Evolutionary conservation across 2,888 invertebrate genomes (phyloP), one percentile per base, ranked within the genome.

Genomic region (Thera britannica): DNA sequence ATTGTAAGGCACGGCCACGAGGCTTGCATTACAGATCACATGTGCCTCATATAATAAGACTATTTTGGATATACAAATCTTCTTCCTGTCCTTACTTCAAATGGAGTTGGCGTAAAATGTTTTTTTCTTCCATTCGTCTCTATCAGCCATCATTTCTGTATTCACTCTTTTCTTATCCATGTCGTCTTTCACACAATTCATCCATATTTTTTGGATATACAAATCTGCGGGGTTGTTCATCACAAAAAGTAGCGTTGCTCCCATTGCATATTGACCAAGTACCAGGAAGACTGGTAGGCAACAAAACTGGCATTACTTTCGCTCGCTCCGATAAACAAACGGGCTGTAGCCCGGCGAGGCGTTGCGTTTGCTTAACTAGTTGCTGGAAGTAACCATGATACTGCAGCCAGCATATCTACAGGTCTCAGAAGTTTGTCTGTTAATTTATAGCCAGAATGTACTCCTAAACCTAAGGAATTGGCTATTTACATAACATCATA

Each of bases 321-420:
- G 68, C 75, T 76, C 79, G 81, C 73, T 80, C 77, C 79, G 80
- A 71, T 83, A 79, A 77, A 75, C 79, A 78, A 75, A 77, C 79
- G 61, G 78, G 75, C 76, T 75, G 75, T 71, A 73, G 67, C 34
- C 70, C 75, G 76, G 71, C 79, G 78, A 71, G 76, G 79, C 83
- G 76, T 75, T 74, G 72, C 76, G 75, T 75, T 79, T 80, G 75
- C 74, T 77, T 82, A 77, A 80, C 79, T 76, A 78, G 78, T 79
- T 72, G 75, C 58, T 77, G 74, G 70, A 74, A 61, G 66, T 65
- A 58, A 66, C 57, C 57, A 65, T 67, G 62, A 66, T 70, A 74
- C 67, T 65, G 46, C 11, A 59, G 11, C 35, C 44, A 48, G 65
- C 23, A 55, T 61, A 23, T 2, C 9, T 46, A 34, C 5, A 54